These are phyloP conservation scores for Tragulus kanchil DNA, from an alignment of 2,113 vertebrate species.

Conservation along the genomic window DNA sequence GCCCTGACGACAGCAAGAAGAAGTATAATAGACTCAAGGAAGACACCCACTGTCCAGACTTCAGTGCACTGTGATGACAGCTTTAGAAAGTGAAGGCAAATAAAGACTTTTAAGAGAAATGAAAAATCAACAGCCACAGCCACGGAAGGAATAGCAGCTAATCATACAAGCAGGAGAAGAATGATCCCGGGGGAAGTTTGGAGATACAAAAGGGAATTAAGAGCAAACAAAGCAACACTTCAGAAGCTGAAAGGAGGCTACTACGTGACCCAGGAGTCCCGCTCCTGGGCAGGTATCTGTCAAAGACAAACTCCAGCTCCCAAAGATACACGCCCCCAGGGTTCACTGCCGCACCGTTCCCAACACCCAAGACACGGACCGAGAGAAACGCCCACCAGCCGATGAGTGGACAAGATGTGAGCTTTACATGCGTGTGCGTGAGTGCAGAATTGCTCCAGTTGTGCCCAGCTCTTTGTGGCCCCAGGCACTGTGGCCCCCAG, in stretches of 20 bases:
- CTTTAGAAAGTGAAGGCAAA: neutral
- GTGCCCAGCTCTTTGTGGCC: too few species aligned
- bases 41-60: too few species aligned
- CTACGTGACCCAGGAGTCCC: accelerated
- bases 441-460: too few species aligned
- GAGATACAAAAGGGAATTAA: neutral
- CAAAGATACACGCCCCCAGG: neutral
- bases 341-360: neutral
- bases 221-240: neutral
- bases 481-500: too few species aligned
- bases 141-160: neutral
- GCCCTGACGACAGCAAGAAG: neutral
- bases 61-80: accelerated
- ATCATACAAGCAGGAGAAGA: neutral
- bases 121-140: neutral
- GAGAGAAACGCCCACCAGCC: neutral
- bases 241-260: neutral
- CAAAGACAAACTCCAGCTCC: neutral
- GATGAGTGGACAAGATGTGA: neutral
- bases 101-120: neutral
- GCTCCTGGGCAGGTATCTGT: neutral
- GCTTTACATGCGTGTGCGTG: too few species aligned
- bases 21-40: too few species aligned
- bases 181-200: neutral
- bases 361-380: neutral